Evolutionary conservation across 2,113 vertebrate genomes (phyloP).

Genomic region (Mixornis gularis): DNA sequence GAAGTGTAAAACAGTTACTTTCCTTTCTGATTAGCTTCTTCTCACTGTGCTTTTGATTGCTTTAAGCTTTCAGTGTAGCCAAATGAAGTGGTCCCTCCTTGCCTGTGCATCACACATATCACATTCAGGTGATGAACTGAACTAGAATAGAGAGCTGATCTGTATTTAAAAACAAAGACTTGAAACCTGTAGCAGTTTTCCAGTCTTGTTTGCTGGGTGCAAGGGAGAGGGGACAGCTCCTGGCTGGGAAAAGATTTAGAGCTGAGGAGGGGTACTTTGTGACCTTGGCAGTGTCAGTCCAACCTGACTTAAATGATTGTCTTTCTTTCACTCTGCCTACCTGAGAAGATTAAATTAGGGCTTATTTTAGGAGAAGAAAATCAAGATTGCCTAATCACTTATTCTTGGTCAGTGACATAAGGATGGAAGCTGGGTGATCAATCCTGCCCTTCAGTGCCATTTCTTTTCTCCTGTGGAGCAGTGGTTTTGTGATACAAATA

Average conservation of each 20-base stretch:
- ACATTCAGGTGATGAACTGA: not conserved
- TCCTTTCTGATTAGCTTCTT: not conserved
- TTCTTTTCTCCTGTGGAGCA: not conserved
- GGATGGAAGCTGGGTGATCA: not conserved
- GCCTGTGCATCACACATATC: not conserved
- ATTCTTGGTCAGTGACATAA: not conserved
- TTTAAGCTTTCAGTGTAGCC: not conserved
- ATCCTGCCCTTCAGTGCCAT: not conserved
- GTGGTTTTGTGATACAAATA: not conserved
- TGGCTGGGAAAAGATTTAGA: not conserved
- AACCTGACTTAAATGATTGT: not conserved
- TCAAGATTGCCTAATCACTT: not conserved
- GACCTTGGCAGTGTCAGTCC: not conserved
- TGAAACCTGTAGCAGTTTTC: not conserved
- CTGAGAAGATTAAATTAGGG: not conserved
- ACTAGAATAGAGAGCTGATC: not conserved
- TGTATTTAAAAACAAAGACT: not conserved
- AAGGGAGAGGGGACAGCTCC: not conserved
- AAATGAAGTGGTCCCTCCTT: not conserved
- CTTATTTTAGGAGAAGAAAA: not conserved
- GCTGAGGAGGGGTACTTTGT: not conserved
- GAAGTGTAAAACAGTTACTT: not conserved
- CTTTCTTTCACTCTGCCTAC: not conserved
- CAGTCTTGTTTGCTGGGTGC: not conserved
- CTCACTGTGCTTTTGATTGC: not conserved